Conservation (phyloP, 1,140 invertebrate genomes). For the Drosophila novamexicana region DNA sequence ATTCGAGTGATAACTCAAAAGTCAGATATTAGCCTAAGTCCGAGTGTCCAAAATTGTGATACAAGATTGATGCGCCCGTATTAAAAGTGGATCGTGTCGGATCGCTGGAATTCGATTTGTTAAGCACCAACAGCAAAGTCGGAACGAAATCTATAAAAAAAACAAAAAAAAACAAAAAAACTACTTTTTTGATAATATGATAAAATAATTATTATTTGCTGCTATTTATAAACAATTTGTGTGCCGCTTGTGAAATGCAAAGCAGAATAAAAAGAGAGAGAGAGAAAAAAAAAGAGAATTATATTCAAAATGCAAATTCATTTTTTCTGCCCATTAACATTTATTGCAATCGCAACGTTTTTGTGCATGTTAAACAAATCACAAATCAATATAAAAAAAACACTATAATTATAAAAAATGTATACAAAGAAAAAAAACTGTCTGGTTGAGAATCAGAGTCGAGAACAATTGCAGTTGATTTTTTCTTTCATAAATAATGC, state of each 20-base stretch:
- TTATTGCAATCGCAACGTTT: conserved; percentile 11
- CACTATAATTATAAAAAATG: conserved; percentile 28
- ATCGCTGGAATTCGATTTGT: not conserved
- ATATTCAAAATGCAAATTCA: conserved; percentile 14
- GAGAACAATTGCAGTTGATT: conserved; percentile 21
- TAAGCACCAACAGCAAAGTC: not conserved
- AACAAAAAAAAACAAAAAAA: not conserved
- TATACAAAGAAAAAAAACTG: conserved; percentile 12
- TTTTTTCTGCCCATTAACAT: conserved; percentile 9
- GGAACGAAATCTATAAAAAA: not conserved
- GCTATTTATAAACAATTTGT: conserved; percentile 13
- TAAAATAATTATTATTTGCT: conserved; percentile 11
- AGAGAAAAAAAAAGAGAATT: conserved; percentile 1
- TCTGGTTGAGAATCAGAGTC: conserved; percentile 19
- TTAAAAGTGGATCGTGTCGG: not conserved
- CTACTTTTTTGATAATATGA: not conserved
- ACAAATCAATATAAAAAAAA: not conserved
- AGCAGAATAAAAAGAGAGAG: not conserved
- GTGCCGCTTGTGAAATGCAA: conserved; percentile 6
- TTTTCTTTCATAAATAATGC: conserved; percentile 68
- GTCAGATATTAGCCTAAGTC: conserved; percentile 25
- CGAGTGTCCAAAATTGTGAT: conserved; percentile 60
- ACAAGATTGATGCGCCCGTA: conserved; percentile 25
- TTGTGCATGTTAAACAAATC: conserved; percentile 3
- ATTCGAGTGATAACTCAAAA: conserved; percentile 8